Percentiles rank a stretch among this genome's conserved stretches.
phyloP scores from a whole-genome alignment of 2,888 invertebrate species.

The Hydrotaea diabolus region DNA sequence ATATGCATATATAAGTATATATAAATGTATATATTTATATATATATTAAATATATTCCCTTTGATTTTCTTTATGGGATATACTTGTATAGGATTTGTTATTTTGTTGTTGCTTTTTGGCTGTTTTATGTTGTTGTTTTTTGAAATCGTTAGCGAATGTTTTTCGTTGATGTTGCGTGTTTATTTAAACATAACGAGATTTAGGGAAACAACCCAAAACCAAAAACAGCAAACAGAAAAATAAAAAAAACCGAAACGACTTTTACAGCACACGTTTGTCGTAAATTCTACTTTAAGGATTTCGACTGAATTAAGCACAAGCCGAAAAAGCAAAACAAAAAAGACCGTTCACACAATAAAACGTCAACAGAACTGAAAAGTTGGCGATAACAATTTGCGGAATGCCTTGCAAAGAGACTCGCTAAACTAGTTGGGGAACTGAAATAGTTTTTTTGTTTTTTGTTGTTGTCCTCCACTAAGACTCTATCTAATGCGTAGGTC shows the following conservation, averaged over 20 bases:
- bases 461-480: no score
- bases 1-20: background rate
- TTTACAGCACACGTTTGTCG: background rate
- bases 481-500: background rate
- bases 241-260: no score
- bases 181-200: conserved; percentile 10
- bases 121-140: background rate
- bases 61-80: background rate
- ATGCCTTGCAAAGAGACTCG: background rate
- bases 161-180: background rate
- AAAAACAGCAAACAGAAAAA: background rate
- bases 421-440: no score
- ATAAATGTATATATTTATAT: background rate
- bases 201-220: background rate
- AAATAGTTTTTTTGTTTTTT: no score
- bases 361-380: no score
- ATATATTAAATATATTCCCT: background rate
- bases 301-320: background rate
- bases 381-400: no score
- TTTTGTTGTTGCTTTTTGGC: background rate
- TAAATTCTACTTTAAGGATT: background rate
- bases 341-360: no score
- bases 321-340: no score
- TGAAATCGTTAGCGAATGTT: background rate
- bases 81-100: background rate